Percentiles rank a stretch among this genome's conserved stretches.
These are phyloP conservation scores for Kryptolebias ocellatus DNA, from an alignment of 2,797 vertebrate species.

Conservation along the genomic window DNA sequence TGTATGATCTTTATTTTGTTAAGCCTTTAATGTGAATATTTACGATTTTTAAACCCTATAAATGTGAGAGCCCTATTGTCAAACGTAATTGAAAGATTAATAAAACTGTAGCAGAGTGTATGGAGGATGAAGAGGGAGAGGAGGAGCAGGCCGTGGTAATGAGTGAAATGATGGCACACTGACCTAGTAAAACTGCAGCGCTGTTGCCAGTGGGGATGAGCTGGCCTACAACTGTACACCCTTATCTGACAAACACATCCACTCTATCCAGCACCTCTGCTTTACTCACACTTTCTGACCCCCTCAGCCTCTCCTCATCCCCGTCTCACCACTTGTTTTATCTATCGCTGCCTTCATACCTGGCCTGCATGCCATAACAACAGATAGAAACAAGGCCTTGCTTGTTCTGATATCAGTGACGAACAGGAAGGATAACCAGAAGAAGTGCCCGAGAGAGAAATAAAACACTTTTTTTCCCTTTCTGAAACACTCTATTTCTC, in stretches of 20 bases:
- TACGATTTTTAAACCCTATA: too few species aligned
- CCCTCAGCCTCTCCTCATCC: conserved; percentile 25
- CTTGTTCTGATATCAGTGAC: conserved; percentile 1
- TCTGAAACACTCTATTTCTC: not conserved
- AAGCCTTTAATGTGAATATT: too few species aligned
- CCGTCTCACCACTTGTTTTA: conserved; percentile 41
- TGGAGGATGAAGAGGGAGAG: conserved; percentile 51
- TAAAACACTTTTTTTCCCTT: not conserved
- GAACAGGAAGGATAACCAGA: not conserved
- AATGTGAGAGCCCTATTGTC: not conserved
- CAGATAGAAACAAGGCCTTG: conserved; percentile 40
- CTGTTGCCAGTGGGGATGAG: conserved; percentile 65
- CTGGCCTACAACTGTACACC: conserved; percentile 57
- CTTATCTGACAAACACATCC: conserved; percentile 29
- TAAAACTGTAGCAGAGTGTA: conserved; percentile 30
- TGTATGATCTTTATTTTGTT: too few species aligned
- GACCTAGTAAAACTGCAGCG: conserved; percentile 78
- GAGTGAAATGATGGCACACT: conserved; percentile 82
- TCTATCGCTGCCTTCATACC: conserved; percentile 20
- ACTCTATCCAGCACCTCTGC: conserved; percentile 3
- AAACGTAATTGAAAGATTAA: conserved; percentile 8
- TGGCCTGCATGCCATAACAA: conserved; percentile 29
- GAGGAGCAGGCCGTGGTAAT: conserved; percentile 58
- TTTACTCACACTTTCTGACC: conserved; percentile 34
- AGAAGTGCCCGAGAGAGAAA: not conserved